phyloP scores from a whole-genome alignment of 1,140 invertebrate species.

The Drosophila parvula region DNA sequence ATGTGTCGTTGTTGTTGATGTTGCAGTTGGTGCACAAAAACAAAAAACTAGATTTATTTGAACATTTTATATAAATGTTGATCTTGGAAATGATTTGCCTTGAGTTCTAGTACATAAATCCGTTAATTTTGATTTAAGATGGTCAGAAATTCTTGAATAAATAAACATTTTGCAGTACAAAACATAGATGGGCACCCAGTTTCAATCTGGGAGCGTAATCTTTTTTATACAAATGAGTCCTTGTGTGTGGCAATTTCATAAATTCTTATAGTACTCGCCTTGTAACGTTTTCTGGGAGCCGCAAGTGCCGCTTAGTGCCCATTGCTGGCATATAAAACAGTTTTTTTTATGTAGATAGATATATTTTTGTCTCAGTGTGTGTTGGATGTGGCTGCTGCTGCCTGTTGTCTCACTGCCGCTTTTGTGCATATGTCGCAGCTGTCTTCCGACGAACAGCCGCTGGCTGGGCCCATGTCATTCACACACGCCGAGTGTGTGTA shows the following conservation, averaged over 20 bases:
- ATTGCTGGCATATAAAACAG: too few species aligned
- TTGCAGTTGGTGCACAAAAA: conserved; percentile 22
- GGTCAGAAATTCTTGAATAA: not conserved
- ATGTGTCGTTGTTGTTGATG: conserved; percentile 65
- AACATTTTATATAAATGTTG: not conserved
- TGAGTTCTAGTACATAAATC: not conserved
- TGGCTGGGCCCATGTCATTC: conserved; percentile 75
- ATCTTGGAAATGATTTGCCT: not conserved
- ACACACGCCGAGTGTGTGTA: conserved; percentile 74
- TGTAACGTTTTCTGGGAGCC: not conserved
- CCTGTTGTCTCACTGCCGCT: conserved; percentile 35
- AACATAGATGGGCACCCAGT: not conserved
- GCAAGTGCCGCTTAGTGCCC: not conserved
- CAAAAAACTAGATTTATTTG: not conserved
- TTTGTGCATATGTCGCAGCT: conserved; percentile 55
- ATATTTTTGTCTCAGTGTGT: not conserved
- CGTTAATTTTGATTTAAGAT: not conserved
- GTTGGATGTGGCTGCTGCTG: conserved; percentile 16
- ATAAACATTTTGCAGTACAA: too few species aligned
- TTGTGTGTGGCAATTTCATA: too few species aligned
- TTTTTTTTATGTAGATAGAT: too few species aligned
- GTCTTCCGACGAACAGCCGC: conserved; percentile 42
- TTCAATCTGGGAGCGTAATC: not conserved
- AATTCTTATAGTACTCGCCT: too few species aligned
- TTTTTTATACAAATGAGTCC: too few species aligned